A percentile compares a stretch with the other conserved stretches of the same genome.
phyloP scores from a whole-genome alignment of 2,888 invertebrate genomes.

The Metopia argyrocephala region DNA sequence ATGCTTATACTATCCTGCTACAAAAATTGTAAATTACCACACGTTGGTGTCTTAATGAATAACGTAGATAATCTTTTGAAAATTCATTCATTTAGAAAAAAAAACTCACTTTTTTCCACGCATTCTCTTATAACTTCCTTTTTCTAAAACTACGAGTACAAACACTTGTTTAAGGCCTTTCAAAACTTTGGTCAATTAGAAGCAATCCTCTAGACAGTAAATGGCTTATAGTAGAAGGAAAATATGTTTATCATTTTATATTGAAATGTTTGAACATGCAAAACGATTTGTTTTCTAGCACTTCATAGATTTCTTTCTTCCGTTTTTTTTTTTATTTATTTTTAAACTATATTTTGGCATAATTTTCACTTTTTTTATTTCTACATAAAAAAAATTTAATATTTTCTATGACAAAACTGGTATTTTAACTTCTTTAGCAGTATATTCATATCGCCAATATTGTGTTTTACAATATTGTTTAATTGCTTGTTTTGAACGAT shows the following conservation, averaged over 20 bases:
- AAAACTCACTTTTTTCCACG: slow-evolving; percentile 49
- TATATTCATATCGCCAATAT: not conserved
- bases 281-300: slow-evolving; percentile 63
- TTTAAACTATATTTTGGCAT: not conserved
- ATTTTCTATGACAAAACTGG: not conserved
- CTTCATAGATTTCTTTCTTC: slow-evolving; percentile 46
- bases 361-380: not conserved
- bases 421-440: not conserved
- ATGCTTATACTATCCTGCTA: slow-evolving; percentile 24
- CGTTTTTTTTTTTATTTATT: not conserved
- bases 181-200: not conserved
- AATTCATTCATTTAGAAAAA: slow-evolving; percentile 58
- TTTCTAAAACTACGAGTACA: not conserved
- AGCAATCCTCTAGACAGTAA: no score
- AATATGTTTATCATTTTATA: slow-evolving; percentile 54
- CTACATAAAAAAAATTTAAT: not conserved
- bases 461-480: slow-evolving; percentile 29
- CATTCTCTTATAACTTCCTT: not conserved
- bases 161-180: not conserved
- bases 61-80: slow-evolving; percentile 61
- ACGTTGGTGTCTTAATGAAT: slow-evolving; percentile 58
- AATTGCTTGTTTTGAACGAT: slow-evolving; percentile 56
- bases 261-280: slow-evolving; percentile 61
- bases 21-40: slow-evolving; percentile 56
- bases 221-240: not conserved